Evolutionary conservation across 2,797 vertebrate species (phyloP), one percentile per base, ranked within the genome.

Genomic region (Semaprochilodus insignis): DNA sequence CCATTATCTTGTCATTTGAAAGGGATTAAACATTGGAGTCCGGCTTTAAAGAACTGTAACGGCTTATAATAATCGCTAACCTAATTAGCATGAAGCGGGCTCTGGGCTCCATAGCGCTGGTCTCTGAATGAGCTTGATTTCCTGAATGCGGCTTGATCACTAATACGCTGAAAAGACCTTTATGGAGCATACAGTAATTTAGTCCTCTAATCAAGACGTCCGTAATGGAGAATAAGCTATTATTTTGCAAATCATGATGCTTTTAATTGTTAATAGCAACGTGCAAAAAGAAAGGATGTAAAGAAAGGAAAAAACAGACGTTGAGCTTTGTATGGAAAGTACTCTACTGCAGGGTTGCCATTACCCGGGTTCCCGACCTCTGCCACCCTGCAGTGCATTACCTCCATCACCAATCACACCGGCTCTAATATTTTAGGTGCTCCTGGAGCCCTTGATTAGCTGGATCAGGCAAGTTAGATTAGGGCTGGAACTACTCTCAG

Each of bases 1-100:
- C 91, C 90, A 94, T 94, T 94, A 95, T 94, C 94, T 93, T 94
- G 94, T 94, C 91, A 93, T 95, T 94, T 93, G 91, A 88, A 90
- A 89, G 85, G 94, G 93, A 94, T 95, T 94, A 94, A 82, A 91
- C 92, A 91, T 88, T 83, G 87, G 90, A 92, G 93, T 91, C 91
- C 81, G 86, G 91, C 92, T 91, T 92, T 93, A 93, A 94, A 94
- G 92, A 93, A 92, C 88, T 94, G 94, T 94, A 92, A 94, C 92
- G 92, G 93, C 93, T 94, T 94, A 95, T 92, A 93, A 90, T 94
- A 95, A 95, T 94, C 93, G 91, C 89, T 88, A 90, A 91, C 88
- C 91, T 95, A 94, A 94, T 95, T 93, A 93, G 89, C 73, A 83
- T 80, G 90, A 31, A 92, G 91, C 86, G 27, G 71, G 73, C 82